A percentile compares a stretch with the other conserved stretches of the same genome.
phyloP scores from a whole-genome alignment of 2,888 invertebrate species.

The Smittia sp. region DNA sequence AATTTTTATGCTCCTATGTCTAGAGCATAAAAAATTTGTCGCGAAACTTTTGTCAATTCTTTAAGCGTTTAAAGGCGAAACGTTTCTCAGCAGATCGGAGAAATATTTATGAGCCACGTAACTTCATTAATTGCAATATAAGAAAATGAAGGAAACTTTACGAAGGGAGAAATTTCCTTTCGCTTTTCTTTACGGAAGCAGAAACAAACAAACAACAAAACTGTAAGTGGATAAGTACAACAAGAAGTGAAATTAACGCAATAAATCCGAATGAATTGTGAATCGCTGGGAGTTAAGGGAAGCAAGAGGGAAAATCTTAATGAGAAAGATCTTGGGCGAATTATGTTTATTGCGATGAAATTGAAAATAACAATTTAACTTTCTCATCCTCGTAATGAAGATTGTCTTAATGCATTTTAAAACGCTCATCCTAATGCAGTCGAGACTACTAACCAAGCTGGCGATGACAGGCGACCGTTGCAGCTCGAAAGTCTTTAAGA shows the following conservation, averaged over 20 bases:
- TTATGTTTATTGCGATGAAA: slow-evolving; percentile 32
- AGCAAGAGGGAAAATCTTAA: slow-evolving; percentile 23
- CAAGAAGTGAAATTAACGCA: slow-evolving; percentile 39
- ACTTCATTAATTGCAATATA: slow-evolving; percentile 18
- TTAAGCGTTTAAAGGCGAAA: background rate
- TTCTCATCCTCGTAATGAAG: slow-evolving; percentile 16
- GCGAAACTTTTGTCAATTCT: slow-evolving; percentile 6
- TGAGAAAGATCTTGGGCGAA: background rate
- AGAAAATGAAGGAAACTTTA: background rate
- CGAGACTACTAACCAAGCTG: background rate
- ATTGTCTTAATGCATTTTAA: slow-evolving; percentile 37
- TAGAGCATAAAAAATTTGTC: background rate
- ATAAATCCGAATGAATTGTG: slow-evolving; percentile 41
- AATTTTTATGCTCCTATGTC: background rate
- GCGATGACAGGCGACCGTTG: background rate
- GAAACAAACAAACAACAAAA: background rate
- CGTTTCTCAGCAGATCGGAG: background rate
- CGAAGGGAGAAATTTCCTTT: background rate
- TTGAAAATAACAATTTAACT: slow-evolving; percentile 36
- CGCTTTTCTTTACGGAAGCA: background rate
- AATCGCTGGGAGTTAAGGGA: slow-evolving; percentile 35
- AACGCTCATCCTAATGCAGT: slow-evolving; percentile 20
- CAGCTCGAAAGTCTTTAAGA: slow-evolving; percentile 28
- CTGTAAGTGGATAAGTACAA: background rate
- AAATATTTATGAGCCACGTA: background rate